Conservation (phyloP, 1,140 invertebrate genomes). For the Aphis craccivora region DNA sequence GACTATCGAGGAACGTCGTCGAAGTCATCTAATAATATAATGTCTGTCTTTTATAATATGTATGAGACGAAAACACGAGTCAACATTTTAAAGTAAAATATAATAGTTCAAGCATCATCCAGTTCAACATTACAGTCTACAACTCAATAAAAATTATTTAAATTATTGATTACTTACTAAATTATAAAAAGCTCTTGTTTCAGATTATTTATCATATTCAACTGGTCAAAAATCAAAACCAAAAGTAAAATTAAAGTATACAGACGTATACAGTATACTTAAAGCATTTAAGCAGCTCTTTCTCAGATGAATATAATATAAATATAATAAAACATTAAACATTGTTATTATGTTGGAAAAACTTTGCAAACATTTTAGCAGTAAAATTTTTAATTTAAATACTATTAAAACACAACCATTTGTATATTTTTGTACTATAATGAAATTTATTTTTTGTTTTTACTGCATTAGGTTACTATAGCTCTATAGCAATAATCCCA, state of each 20-base stretch:
- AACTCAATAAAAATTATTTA: background rate
- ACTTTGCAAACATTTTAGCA: background rate
- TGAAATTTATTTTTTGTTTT: no score
- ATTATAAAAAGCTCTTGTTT: no score
- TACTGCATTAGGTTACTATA: no score
- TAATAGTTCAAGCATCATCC: background rate
- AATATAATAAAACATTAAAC: no score
- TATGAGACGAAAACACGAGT: background rate
- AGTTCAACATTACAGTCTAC: background rate
- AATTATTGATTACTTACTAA: no score
- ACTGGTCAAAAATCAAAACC: no score
- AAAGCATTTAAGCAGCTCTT: no score
- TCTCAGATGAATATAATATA: no score
- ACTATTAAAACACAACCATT: background rate
- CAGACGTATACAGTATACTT: no score
- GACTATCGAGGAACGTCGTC: background rate
- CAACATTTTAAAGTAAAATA: constrained; percentile 1
- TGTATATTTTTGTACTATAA: background rate
- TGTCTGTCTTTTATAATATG: background rate
- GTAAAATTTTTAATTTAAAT: background rate
- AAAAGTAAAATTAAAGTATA: no score
- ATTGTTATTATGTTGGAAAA: background rate
- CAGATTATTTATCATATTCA: no score
- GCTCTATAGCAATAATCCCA: no score
- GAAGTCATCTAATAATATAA: constrained; percentile 12